These are phyloP conservation scores for Coenonympha arcania DNA, from an alignment of 2,888 invertebrate species.

Conservation along the genomic window DNA sequence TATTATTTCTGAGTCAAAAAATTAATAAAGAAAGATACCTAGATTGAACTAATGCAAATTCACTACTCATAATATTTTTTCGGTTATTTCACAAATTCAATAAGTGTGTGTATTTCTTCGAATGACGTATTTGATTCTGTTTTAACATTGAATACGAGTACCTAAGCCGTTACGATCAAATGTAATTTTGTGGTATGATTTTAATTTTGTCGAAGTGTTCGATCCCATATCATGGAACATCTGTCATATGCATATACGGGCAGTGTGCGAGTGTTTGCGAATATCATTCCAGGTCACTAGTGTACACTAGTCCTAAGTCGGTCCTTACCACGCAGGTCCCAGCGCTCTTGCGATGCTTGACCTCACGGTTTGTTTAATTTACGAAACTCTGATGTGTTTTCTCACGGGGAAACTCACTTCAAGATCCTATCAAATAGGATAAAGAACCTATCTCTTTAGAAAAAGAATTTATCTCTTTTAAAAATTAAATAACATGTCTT, in stretches of 20 bases:
- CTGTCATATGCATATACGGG: conserved; percentile 26
- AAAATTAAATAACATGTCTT: no score
- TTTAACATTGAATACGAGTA: no score
- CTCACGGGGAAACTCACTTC: conserved; percentile 34
- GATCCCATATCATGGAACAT: conserved; percentile 25
- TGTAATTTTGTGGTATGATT: conserved; percentile 13
- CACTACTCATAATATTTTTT: no score
- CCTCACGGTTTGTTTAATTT: conserved; percentile 65
- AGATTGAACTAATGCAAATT: no score
- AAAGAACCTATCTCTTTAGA: background rate
- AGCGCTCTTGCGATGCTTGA: conserved; percentile 62
- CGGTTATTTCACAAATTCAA: no score
- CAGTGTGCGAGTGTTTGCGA: conserved; percentile 48
- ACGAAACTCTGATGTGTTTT: conserved; percentile 37
- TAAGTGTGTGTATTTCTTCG: no score
- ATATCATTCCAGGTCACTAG: conserved; percentile 60
- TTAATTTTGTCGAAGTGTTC: conserved; percentile 18
- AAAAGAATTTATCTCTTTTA: no score
- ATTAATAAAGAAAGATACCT: no score
- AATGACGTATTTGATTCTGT: no score
- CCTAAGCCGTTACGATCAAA: conserved; percentile 15
- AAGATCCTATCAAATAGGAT: conserved; percentile 4
- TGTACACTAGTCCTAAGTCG: conserved; percentile 47
- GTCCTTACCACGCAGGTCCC: conserved; percentile 43
- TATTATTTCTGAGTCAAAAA: no score